Evolutionary conservation across 2,888 invertebrate species (phyloP), one percentile per base, ranked within the genome.

Genomic region (Xiphydria camelus): DNA sequence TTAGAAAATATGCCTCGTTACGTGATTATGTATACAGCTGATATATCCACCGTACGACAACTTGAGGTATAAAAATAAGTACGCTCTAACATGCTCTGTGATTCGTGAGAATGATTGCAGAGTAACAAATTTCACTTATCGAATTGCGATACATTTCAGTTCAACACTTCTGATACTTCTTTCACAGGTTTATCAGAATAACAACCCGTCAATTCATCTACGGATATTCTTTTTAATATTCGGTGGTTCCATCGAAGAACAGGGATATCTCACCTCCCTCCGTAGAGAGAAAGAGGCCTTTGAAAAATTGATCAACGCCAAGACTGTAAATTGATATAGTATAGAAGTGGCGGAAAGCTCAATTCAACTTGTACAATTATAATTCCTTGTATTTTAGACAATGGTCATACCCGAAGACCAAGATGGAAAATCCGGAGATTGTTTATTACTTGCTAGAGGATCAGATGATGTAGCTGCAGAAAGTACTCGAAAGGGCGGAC

Each of bases 281-380:
- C 82, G 93, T 53, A 83, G 90, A 50, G 99, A 99, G 76, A 98
- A 97, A 72, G 87, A 91, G 66, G 91, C 97, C 0, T 98, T 99
- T 76, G 96, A 98, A 69, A 80, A 83, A 59, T 80, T 99, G 26
- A 96, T 99, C 59, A 85, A 88, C 69, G 89, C 93, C 19, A 98
- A 97, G 80, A 88, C 90, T 63, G 94, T 94, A 77, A 80, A 83
- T 63, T 21, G 39, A 43, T 18, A 3, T 22, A 31, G 33, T 21
- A 29, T 10, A 4, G n/a, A 15, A 7, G 48, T 56, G 53, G 53
- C 55, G 43, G 25, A 33, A 12, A 43, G 12, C 35, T 26, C 20
- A 19, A 10, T 51, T 25, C 23, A 23, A 41, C 44, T 40, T 37
- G n/a, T n/a, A n/a, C n/a, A n/a, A n/a, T n/a, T n/a, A n/a, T n/a